These are phyloP conservation scores for Thamnophis elegans DNA, from an alignment of 2,797 vertebrate genomes.

Conservation along the genomic window DNA sequence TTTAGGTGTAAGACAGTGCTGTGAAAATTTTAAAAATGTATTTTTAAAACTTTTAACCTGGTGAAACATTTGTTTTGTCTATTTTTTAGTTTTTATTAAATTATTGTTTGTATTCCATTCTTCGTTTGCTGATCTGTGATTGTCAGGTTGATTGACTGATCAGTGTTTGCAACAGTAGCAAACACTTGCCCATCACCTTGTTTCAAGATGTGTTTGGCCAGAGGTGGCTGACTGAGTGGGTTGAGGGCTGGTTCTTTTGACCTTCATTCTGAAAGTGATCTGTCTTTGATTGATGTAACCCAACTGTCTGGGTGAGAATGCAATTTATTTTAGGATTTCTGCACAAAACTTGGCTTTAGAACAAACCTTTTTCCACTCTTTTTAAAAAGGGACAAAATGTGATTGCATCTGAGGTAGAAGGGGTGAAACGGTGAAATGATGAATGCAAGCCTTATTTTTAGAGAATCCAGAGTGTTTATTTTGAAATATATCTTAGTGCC, in stretches of 20 bases:
- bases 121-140: not conserved
- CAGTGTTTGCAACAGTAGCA: not conserved
- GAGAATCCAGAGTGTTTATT: not conserved
- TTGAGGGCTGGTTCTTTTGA: not conserved
- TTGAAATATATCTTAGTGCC: not conserved
- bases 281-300: slow-evolving; percentile 15
- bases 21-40: not conserved
- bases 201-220: not conserved
- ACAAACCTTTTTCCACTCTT: slow-evolving; percentile 2
- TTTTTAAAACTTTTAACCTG: not conserved
- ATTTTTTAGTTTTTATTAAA: not conserved
- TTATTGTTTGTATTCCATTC: not conserved
- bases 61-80: not conserved
- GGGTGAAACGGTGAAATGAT: not conserved
- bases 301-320: not conserved
- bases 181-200: not conserved
- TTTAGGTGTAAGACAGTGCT: not conserved
- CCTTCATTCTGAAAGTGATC: not conserved
- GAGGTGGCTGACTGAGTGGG: not conserved
- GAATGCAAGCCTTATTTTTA: not conserved
- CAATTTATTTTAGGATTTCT: slow-evolving; percentile 7
- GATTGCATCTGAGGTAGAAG: not conserved
- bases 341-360: slow-evolving; percentile 10
- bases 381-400: slow-evolving; percentile 12
- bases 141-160: not conserved